phyloP scores from a whole-genome alignment of 2,113 vertebrate species.

The Psilopsiagon aurifrons region DNA sequence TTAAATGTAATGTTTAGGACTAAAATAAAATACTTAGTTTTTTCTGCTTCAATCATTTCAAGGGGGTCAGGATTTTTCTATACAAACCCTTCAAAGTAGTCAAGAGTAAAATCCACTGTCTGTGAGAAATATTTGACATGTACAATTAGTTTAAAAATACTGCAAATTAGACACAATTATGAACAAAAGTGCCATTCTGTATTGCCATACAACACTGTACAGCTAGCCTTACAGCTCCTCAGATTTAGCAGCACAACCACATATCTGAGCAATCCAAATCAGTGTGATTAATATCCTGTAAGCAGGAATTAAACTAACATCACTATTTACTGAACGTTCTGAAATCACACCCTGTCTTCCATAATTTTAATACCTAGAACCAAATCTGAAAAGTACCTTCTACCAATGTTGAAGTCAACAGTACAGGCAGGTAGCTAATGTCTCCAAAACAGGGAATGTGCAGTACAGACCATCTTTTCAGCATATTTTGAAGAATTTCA shows the following conservation, averaged over 20 bases:
- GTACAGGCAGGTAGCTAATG: neutral
- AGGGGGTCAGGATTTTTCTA: neutral
- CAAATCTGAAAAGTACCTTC: neutral
- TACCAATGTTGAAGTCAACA: neutral
- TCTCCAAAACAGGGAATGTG: neutral
- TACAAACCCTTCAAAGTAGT: neutral
- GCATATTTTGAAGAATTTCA: neutral
- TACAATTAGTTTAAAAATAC: neutral
- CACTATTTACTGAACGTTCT: neutral
- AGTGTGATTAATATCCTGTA: neutral
- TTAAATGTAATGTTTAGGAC: neutral
- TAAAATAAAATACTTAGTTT: neutral
- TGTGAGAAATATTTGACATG: neutral
- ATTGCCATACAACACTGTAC: constrained; percentile 9
- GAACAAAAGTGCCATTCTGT: neutral
- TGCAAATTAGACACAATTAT: neutral
- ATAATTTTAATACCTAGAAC: neutral
- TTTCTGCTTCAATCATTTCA: neutral
- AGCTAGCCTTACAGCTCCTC: neutral
- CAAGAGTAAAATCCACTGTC: neutral
- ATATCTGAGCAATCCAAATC: neutral
- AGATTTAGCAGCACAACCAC: neutral
- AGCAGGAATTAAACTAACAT: constrained; percentile 3
- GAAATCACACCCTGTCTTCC: neutral
- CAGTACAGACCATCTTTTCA: neutral